These are phyloP conservation scores for Cheirogaleus major DNA, from an alignment of 2,797 vertebrate species.

Conservation along the genomic window DNA sequence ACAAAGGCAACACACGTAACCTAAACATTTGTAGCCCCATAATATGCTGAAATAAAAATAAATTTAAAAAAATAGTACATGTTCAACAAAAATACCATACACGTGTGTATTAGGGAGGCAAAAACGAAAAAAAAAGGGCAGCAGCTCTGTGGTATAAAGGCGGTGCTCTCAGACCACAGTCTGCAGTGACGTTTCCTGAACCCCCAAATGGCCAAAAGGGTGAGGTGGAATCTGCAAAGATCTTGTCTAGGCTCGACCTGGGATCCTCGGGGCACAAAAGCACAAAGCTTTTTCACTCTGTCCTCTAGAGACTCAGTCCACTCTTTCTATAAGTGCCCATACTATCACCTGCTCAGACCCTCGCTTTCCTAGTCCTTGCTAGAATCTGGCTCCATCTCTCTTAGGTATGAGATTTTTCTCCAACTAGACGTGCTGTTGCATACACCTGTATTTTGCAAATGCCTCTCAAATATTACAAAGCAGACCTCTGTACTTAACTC, in stretches of 20 bases:
- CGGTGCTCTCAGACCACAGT: neutral
- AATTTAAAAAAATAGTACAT: neutral
- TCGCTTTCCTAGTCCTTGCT: neutral
- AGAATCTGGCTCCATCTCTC: slow-evolving; percentile 27
- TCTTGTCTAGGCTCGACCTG: neutral
- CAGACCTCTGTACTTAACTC: neutral
- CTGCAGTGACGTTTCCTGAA: neutral
- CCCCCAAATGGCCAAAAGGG: neutral
- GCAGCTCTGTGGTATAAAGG: neutral
- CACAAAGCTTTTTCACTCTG: neutral
- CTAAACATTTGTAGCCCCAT: too few relatives aligned
- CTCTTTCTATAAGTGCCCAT: neutral
- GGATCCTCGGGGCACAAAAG: neutral
- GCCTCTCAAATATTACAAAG: neutral
- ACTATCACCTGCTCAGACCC: neutral
- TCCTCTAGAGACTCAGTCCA: neutral
- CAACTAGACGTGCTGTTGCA: neutral
- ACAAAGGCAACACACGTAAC: too few relatives aligned
- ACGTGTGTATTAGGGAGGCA: neutral
- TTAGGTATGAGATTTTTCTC: neutral
- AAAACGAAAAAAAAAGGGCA: neutral
- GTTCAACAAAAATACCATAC: neutral
- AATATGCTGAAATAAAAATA: too few relatives aligned
- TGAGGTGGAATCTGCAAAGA: neutral
- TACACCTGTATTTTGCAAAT: neutral